Evolutionary conservation across 2,888 invertebrate species (phyloP).

Genomic region (Antheraea yamamai): DNA sequence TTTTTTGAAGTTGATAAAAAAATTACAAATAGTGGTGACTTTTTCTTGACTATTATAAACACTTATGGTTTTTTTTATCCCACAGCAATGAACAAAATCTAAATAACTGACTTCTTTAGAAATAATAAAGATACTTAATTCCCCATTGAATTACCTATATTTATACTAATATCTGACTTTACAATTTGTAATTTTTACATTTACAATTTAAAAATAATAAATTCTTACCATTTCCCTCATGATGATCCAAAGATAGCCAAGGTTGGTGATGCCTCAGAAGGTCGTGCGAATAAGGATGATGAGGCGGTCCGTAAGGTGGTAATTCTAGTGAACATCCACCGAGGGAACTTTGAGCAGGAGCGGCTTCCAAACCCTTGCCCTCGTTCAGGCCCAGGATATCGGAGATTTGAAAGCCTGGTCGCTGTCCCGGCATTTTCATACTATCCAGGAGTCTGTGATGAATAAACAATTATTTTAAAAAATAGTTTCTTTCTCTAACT

Average conservation of each 20-base stretch:
- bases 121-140: background rate
- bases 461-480: background rate
- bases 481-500: background rate
- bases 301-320: conserved; percentile 67
- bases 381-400: conserved; percentile 96
- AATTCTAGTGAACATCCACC: conserved; percentile 62
- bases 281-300: conserved; percentile 70
- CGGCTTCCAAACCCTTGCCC: conserved; percentile 71
- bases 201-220: conserved; percentile 10
- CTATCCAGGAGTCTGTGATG: conserved; percentile 87
- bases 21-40: too few relatives aligned
- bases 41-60: too few relatives aligned
- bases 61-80: too few relatives aligned
- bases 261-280: conserved; percentile 73
- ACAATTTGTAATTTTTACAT: background rate
- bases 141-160: background rate
- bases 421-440: conserved; percentile 90
- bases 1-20: too few relatives aligned
- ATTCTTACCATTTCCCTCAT: conserved; percentile 62
- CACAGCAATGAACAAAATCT: background rate
- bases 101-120: background rate
- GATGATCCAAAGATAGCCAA: conserved; percentile 72
- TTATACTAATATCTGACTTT: background rate
- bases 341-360: conserved; percentile 52
- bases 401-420: conserved; percentile 94